These are phyloP conservation scores for Pyrochroa serraticornis DNA, from an alignment of 2,888 invertebrate genomes.

Conservation along the genomic window DNA sequence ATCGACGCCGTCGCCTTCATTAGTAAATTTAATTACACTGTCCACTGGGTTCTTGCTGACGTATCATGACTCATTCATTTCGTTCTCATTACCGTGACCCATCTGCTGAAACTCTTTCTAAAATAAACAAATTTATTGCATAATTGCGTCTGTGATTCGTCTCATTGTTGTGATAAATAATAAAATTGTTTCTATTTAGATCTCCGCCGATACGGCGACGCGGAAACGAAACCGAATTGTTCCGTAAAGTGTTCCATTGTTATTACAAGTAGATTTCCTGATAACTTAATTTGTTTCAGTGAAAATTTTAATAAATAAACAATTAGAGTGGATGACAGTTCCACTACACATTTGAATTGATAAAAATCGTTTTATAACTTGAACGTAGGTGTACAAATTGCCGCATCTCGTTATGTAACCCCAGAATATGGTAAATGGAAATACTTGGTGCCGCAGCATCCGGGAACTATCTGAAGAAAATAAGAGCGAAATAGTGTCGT, in stretches of 20 bases:
- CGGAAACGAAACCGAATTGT: slow-evolving; percentile 8
- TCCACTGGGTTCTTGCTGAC: slow-evolving; percentile 13
- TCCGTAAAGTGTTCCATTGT: slow-evolving; percentile 15
- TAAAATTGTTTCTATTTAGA: slow-evolving; percentile 25
- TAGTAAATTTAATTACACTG: slow-evolving; percentile 23
- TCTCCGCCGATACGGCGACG: slow-evolving; percentile 12
- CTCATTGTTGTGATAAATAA: slow-evolving; percentile 17
- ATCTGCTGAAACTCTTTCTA: slow-evolving; percentile 1
- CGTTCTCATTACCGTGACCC: slow-evolving; percentile 4
- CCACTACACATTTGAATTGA: not conserved
- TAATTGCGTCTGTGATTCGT: slow-evolving; percentile 14
- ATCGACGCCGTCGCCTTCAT: slow-evolving; percentile 16
- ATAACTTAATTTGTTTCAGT: slow-evolving; percentile 12
- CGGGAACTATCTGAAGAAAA: slow-evolving; percentile 16
- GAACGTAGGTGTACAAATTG: too few relatives aligned
- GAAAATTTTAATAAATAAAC: slow-evolving; percentile 16
- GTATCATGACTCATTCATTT: slow-evolving; percentile 16
- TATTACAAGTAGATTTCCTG: slow-evolving; percentile 3
- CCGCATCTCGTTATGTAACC: too few relatives aligned
- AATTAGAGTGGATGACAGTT: slow-evolving; percentile 7
- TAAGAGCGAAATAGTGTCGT: slow-evolving; percentile 26
- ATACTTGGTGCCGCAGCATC: slow-evolving; percentile 1
- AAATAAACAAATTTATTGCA: slow-evolving; percentile 24
- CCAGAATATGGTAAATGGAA: slow-evolving; percentile 4
- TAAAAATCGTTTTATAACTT: slow-evolving; percentile 2